Evolutionary conservation across 1,140 invertebrate species (phyloP), one percentile per base, ranked within the genome.

Genomic region (Drosophila truncata): DNA sequence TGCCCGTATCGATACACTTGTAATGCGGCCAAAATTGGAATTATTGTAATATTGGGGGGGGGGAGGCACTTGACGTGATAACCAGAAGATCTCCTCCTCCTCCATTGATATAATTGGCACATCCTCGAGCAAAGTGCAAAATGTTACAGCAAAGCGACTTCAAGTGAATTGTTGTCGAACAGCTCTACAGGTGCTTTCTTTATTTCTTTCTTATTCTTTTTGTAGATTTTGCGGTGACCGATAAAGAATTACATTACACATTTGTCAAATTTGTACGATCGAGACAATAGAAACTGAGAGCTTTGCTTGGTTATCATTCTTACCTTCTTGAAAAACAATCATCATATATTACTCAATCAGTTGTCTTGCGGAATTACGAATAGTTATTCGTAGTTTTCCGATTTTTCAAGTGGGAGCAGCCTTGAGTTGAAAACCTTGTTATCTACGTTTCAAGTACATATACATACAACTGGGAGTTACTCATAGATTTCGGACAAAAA

Each of bases 21-120:
- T 76, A 52, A 66, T 66, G 64, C 37, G 14, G 9, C 25, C n/a
- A n/a, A 59, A 72, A 73, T 64, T 29, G 71, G 13, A 44, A 37
- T 23, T 63, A 20, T 55, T 63, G 11, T 2, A 6, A 20, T 3
- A n/a, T n/a, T n/a, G n/a, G n/a, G 14, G 14, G 14, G 39, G 5
- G 16, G 16, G 25, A 7, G n/a, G 11, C 37, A 67, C 47, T 70
- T 67, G 33, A 14, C 0, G 25, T 31, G 27, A 65, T 65, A 37
- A 9, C 16, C 13, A 47, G 23, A 4, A 58, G 18, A 23, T 35
- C 14, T 18, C 20, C 27, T 33, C 8, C 13, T 23, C 2, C 50
- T 3, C 14, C 2, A 29, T 14, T 72, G 44, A 72, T 72, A 72
- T 49, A 60, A 72, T 25, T 18, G 1, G 9, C 10, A 20, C 20